These are phyloP conservation scores for Oscheius sp. DNA, from an alignment of 2,888 invertebrate genomes.

Conservation along the genomic window DNA sequence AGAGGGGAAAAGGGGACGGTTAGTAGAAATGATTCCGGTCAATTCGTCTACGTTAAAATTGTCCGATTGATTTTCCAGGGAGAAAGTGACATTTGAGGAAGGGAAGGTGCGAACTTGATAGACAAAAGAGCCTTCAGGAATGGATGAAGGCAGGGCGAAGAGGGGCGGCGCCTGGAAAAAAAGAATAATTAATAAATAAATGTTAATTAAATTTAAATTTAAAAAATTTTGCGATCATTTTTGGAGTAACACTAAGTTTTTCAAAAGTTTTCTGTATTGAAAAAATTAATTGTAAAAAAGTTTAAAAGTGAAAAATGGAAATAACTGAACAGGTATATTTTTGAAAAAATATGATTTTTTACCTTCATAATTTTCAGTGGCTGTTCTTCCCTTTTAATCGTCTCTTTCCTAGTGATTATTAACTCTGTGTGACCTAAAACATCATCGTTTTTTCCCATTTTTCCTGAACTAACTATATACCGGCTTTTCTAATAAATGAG, in stretches of 20 bases:
- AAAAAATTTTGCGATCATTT: no score
- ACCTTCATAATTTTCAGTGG: conserved; percentile 10
- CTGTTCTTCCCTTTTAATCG: background rate
- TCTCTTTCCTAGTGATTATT: background rate
- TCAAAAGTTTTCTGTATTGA: no score
- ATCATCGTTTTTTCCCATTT: background rate
- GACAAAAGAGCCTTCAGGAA: conserved; percentile 26
- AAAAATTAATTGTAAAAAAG: no score
- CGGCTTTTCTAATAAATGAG: conserved; percentile 19
- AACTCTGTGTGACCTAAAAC: conserved; percentile 5
- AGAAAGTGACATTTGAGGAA: background rate
- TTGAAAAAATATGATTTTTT: no score
- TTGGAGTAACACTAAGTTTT: no score
- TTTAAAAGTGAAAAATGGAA: no score
- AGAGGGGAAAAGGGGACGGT: background rate
- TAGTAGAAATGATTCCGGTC: conserved; percentile 6
- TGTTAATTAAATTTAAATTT: no score
- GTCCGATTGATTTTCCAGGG: background rate
- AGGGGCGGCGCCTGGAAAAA: conserved; percentile 11
- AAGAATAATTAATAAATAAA: no score
- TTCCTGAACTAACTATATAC: background rate
- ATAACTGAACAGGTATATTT: no score
- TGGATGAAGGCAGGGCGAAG: conserved; percentile 2
- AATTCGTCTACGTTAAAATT: conserved; percentile 14
- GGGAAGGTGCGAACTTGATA: conserved; percentile 18